Conservation (phyloP, 2,797 vertebrate genomes). For the Sebastes paucispinis region DNA sequence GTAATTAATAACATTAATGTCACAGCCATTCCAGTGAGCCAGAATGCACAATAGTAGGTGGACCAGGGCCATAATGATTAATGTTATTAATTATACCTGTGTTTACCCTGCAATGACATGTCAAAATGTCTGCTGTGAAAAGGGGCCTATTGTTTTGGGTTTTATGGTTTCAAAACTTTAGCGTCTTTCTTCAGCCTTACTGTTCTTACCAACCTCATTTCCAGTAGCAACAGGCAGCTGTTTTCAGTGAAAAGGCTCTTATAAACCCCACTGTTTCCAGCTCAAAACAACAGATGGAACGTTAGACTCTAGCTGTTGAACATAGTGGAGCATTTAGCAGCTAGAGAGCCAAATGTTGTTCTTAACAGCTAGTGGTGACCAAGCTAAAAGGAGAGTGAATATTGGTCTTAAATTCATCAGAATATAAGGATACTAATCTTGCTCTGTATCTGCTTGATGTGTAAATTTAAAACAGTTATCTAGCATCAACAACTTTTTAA, state of each 20-base stretch:
- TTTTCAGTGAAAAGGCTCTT: background rate
- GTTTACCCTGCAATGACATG: too few relatives aligned
- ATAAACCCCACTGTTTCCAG: background rate
- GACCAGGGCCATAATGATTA: too few relatives aligned
- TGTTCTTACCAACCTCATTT: background rate
- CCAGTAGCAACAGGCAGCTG: background rate
- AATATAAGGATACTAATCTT: background rate
- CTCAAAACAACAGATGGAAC: too few relatives aligned
- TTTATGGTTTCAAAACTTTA: too few relatives aligned
- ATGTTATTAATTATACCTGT: too few relatives aligned
- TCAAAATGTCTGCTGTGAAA: too few relatives aligned
- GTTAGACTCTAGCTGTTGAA: background rate
- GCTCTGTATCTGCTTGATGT: background rate
- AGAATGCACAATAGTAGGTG: background rate
- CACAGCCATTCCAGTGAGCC: background rate
- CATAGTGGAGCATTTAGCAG: background rate
- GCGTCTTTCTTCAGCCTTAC: background rate
- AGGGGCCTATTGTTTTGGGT: too few relatives aligned
- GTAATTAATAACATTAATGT: background rate
- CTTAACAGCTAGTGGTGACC: background rate
- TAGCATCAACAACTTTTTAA: background rate
- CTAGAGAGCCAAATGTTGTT: background rate
- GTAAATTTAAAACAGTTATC: background rate
- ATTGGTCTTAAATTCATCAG: background rate
- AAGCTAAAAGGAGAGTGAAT: background rate